phyloP scores from a whole-genome alignment of 2,888 invertebrate genomes.

The Pachliopta kotzebuea region DNA sequence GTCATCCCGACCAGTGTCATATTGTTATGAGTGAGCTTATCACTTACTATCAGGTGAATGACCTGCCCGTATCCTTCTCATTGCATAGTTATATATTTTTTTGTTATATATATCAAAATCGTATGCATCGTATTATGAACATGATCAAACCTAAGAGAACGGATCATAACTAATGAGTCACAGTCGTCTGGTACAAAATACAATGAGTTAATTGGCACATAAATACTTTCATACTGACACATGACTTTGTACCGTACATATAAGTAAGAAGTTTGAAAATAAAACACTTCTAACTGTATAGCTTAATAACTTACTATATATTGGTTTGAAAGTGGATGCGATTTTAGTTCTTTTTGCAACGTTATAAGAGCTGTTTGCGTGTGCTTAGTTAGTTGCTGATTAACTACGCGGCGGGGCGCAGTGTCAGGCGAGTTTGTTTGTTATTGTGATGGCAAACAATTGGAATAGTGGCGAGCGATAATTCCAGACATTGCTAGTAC shows the following conservation, averaged over 20 bases:
- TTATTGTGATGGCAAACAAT: conserved; percentile 22
- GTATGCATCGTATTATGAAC: no score
- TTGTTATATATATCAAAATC: no score
- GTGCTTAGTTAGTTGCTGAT: background rate
- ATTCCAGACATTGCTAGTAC: conserved; percentile 13
- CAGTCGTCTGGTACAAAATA: background rate
- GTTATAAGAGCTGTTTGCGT: conserved; percentile 3
- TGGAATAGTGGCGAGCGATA: conserved; percentile 11
- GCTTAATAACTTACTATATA: background rate
- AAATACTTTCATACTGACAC: background rate
- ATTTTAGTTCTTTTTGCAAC: conserved; percentile 1
- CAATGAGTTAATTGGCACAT: background rate
- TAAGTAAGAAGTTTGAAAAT: background rate
- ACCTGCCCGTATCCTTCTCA: background rate
- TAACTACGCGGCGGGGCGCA: conserved; percentile 9
- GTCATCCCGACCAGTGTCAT: no score
- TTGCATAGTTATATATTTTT: background rate
- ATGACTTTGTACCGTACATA: background rate
- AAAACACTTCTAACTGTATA: background rate
- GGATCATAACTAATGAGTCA: conserved; percentile 16
- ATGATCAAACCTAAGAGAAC: conserved; percentile 3
- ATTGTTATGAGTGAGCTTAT: no score
- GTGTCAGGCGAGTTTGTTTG: conserved; percentile 16
- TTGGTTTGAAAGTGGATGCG: background rate
- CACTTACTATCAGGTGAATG: no score